Base-by-base conservation (phyloP, 2,797 vertebrate species). In the Lycodopsis pacificus region DNA sequence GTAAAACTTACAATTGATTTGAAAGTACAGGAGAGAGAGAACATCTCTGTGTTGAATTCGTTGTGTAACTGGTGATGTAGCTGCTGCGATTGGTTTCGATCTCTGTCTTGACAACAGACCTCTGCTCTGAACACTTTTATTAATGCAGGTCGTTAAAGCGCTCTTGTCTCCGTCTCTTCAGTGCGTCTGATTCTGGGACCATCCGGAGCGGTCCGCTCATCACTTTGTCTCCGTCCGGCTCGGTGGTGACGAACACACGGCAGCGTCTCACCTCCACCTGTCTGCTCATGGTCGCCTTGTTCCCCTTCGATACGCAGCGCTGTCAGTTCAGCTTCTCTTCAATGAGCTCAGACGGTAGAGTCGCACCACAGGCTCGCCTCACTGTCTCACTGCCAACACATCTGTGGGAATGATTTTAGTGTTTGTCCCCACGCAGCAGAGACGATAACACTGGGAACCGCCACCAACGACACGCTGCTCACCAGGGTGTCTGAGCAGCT, bases 221-320 rank as follows among this genome's bases (percentile, higher is more conserved):
- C 15, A 64, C 0, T 0, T 0, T 93, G 20, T 0, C 0, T 4
- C 0, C 51, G 4, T 5, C 0, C 0, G 93, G 93, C 0, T 0
- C 0, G 0, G 1, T 79, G n/a, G 0, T 0, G 0, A 0, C 13
- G 0, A 6, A 0, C 1, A 0, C 1, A 0, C 70, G 27, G 2
- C 84, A 89, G 65, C 83, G 70, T 1, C 83, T 94, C 34, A 93
- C 86, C 53, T 79, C 66, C 77, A 90, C 84, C 68, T 93, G 91
- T 22, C 57, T 59, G n/a, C 51, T 94, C 1, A 11, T 77, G 0
- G 81, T 93, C 22, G 0, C 0, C 2, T 2, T 30, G 2, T 92
- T 92, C 56, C 91, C 93, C 19, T 89, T 90, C 4, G 92, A 93
- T 8, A 4, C 0, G 0, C 90, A 92, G 25, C 4, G 0, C 0